Conservation (phyloP, 2,797 vertebrate species). For the Astyanax mexicanus region DNA sequence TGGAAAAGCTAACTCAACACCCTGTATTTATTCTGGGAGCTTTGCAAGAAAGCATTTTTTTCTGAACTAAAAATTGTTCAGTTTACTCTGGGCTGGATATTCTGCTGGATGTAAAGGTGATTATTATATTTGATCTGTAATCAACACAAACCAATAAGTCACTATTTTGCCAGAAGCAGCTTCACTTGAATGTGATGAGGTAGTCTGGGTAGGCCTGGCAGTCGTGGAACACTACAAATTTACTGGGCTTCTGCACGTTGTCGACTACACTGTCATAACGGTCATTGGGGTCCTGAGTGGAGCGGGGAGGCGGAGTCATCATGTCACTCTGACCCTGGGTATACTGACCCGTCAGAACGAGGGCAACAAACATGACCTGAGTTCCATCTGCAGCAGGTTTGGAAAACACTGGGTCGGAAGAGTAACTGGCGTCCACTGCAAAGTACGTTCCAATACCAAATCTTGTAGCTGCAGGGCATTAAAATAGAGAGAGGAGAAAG, state of each 20-base stretch:
- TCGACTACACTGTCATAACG: constrained; percentile 42
- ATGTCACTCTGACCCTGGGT: constrained; percentile 42
- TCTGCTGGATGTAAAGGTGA: too few relatives aligned
- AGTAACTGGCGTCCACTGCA: constrained; percentile 68
- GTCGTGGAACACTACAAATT: constrained; percentile 50
- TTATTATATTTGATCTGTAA: too few relatives aligned
- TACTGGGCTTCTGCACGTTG: constrained; percentile 22
- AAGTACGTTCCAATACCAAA: constrained; percentile 74
- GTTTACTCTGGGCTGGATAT: too few relatives aligned
- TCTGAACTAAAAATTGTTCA: too few relatives aligned
- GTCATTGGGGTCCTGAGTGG: constrained; percentile 10
- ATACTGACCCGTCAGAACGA: constrained; percentile 69
- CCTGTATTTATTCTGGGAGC: too few relatives aligned
- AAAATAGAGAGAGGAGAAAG: constrained; percentile 12
- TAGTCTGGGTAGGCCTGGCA: constrained; percentile 48
- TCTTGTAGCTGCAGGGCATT: constrained; percentile 47
- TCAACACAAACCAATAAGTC: not conserved
- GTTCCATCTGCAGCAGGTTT: constrained; percentile 56
- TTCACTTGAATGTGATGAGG: constrained; percentile 46
- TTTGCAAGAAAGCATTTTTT: too few relatives aligned
- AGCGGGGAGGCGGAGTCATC: constrained; percentile 56
- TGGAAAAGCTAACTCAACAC: too few relatives aligned
- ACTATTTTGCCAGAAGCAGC: too few relatives aligned
- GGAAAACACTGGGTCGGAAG: constrained; percentile 55
- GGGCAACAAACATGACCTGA: constrained; percentile 72